Evolutionary conservation across 1,140 invertebrate species (phyloP), one percentile per base, ranked within the genome.

Genomic region (Branchinecta lynchi): DNA sequence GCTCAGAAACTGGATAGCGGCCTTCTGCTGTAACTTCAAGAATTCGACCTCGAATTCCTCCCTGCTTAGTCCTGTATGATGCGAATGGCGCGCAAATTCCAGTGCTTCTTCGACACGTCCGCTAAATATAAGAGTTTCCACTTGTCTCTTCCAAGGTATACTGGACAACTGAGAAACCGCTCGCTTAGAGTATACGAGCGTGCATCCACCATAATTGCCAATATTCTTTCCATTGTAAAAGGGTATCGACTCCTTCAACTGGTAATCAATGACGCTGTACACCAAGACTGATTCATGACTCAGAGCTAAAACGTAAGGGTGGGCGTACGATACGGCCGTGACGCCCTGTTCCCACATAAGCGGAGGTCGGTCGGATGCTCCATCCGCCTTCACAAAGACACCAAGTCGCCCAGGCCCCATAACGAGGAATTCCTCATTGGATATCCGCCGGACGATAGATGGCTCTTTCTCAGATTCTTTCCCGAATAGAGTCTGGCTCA

Each of bases 371-470:
- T 82, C 80, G 12, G 82, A 83, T 17, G 80, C 80, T 43, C 83
- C 83, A 17, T 76, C 79, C 7, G 80, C 79, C 8, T 80, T 81
- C 0, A 82, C 82, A 77, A 84, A 84, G 75, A 84, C 81, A 7
- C 83, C 83, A 15, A 84, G 74, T 65, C 79, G 79, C 72, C 78
- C 81, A 7, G 82, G 82, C 9, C 82, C 82, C 44, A 73, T 72
- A 8, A 77, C 72, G 7, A 77, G 66, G 71, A 77, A 77, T 66
- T 77, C 76, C 60, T 76, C 77, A 73, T 76, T 65, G 3, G 17
- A 72, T 20, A 60, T 20, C 12, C 51, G 51, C 17, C 17, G 12
- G 12, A 60, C 51, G 17, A 60, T 60, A 12, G 51, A 60, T 15
- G 12, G 12, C 17, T 60, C 51, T 20, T 60, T 60, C 51, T 20